Evolutionary conservation across 2,797 vertebrate species (phyloP), one percentile per base, ranked within the genome.

Genomic region (Falco novaeseelandiae): DNA sequence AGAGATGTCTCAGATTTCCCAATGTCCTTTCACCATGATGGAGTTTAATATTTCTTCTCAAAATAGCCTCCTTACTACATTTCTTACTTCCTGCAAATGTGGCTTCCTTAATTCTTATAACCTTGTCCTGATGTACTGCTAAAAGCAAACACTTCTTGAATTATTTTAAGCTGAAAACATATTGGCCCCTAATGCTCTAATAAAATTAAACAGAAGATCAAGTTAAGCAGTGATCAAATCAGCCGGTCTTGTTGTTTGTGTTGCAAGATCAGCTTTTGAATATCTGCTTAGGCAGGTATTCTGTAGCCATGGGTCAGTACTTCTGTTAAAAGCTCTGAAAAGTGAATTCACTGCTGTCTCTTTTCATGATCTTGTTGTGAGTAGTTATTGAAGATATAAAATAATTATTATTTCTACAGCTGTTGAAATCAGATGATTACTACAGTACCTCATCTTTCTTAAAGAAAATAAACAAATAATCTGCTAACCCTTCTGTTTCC

Each of bases 101-200:
- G 15, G 48, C 94, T 97, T 92, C 63, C 79, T 89, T 91, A 93
- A 90, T 87, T 93, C 73, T 94, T 83, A 83, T 94, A 95, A 93
- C 71, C 78, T 92, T 95, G 93, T 81, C 57, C 52, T 71, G 40
- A 32, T 52, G 32, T 79, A 77, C 59, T 83, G 51, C 0, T 55
- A 94, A 96, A 97, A 92, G 27, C 66, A 83, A 91, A 89, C 74
- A 67, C 46, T 79, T 89, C 76, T 86, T 87, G 63, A 87, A 88
- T 83, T 92, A 93, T 96, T 97, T 95, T 94, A 90, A 92, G 52
- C 51, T 87, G 77, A 87, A 95, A 96, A 95, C 21, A 66, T 82
- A 79, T 70, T 93, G 54, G 55, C 11, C 59, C 17, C 48, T 93
- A 83, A 88, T 88, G 34, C 52, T 87, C 62, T 87, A 77, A 93